Conservation (phyloP, 1,140 invertebrate species). For the Drosophila fuyamai region DNA sequence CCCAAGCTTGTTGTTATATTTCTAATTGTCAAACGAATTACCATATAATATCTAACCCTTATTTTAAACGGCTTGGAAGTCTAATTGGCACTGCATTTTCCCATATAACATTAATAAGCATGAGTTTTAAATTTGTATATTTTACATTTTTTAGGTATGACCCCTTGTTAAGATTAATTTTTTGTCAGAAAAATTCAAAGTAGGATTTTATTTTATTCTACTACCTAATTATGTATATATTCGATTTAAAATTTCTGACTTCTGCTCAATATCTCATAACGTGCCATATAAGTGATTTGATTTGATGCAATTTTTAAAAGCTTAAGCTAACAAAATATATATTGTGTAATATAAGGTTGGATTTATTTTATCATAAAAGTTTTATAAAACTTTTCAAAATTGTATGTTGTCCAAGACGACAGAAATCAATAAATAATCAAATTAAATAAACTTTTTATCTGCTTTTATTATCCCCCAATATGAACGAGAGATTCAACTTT, state of each 20-base stretch:
- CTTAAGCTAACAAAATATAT: constrained; percentile 13
- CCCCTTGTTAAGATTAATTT: constrained; percentile 3
- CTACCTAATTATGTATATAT: neutral
- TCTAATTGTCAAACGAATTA: constrained; percentile 24
- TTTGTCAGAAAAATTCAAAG: constrained; percentile 2
- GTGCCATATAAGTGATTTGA: constrained; percentile 43
- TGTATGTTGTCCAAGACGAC: constrained; percentile 13
- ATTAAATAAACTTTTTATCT: neutral
- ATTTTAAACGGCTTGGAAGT: neutral
- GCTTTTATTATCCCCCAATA: neutral
- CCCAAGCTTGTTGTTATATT: constrained; percentile 31
- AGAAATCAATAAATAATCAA: constrained; percentile 30
- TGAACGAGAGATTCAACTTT: neutral
- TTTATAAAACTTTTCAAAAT: constrained; percentile 1
- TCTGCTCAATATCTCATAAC: constrained; percentile 48
- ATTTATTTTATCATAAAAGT: constrained; percentile 10
- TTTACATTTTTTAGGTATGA: neutral
- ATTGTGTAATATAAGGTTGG: neutral
- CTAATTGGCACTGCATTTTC: neutral
- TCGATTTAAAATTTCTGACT: neutral
- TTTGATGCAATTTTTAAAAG: constrained; percentile 29
- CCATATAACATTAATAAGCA: neutral
- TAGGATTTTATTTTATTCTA: constrained; percentile 3
- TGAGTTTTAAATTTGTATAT: neutral
- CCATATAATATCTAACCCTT: neutral